Base-by-base conservation (phyloP, 1,140 invertebrate genomes). In the Scaptomyza pallida region DNA sequence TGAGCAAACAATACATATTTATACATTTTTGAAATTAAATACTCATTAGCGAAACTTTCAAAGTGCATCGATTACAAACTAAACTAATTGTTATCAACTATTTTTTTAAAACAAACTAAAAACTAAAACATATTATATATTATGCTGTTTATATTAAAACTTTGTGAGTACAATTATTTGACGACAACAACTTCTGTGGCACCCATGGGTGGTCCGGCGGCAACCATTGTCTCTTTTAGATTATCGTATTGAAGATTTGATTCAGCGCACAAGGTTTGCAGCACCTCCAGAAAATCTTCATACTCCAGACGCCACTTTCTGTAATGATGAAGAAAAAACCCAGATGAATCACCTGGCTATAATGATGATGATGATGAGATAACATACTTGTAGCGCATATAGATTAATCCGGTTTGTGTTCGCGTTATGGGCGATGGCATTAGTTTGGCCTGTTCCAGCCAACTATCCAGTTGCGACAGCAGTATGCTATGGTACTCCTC, bases 241-340 rank as follows among this genome's bases (percentile, higher is more conserved):
- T 83, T 70, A 0, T 90, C 85, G 12, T 81, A 50, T 8, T 21
- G 43, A 2, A 80, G 3, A 2, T 77, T 40, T 6, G 68, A 67
- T 8, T 75, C 85, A 0, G 3, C 2, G 43, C 74, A 71, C 23
- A 90, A 56, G 6, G 64, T 56, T 8, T 75, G 56, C 2, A 90
- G 57, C 13, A 90, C 77, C 23, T 90, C 85, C 2, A 88, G 33
- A 47, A 90, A 90, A 23, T 89, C 89, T 41, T 90, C 89, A 37
- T 70, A 90, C 21, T 88, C 85, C 43, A 90, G 55, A 2, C 89
- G 89, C 89, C 89, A 90, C 47, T 90, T 90, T 65, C 89, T 90
- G n/a, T 41, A 50, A 6, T 17, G 12, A n/a, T n/a, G n/a, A n/a
- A n/a, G n/a, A n/a, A 5, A 1, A 8, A 21, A 26, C 43, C 35